These are phyloP conservation scores for Melospiza georgiana DNA, from an alignment of 2,113 vertebrate species.

Conservation along the genomic window DNA sequence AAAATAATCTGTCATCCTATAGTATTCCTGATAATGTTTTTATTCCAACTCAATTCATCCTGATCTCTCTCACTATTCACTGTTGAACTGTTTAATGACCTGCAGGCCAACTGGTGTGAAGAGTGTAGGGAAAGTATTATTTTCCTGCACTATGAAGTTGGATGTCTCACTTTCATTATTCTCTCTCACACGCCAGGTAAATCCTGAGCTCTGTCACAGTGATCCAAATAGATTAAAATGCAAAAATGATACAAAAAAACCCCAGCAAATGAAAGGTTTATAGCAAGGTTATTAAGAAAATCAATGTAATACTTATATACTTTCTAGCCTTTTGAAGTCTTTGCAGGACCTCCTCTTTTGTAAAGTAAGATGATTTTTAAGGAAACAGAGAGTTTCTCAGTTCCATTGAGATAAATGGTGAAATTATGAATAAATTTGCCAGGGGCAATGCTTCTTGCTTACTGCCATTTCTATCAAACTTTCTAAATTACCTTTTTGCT, in stretches of 20 bases:
- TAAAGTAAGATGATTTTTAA: neutral
- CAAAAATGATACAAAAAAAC: neutral
- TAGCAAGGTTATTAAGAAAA: neutral
- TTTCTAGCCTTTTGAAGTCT: neutral
- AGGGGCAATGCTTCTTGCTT: neutral
- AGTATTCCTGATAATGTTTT: neutral
- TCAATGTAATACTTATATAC: neutral
- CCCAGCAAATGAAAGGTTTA: neutral
- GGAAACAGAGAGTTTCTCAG: neutral
- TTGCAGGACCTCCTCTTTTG: neutral
- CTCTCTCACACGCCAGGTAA: conserved; percentile 71
- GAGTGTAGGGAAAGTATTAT: conserved; percentile 69
- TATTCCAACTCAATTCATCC: conserved; percentile 24
- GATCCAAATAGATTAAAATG: conserved; percentile 24
- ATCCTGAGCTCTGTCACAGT: conserved; percentile 69
- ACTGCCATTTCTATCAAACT: neutral
- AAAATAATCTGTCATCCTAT: conserved; percentile 6
- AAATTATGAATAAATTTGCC: neutral
- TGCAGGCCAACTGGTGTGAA: conserved; percentile 59
- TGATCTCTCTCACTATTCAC: conserved; percentile 68
- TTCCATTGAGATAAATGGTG: neutral
- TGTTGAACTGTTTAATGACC: conserved; percentile 69
- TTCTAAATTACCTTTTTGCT: neutral
- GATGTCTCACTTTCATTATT: conserved; percentile 66
- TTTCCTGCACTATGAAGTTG: conserved; percentile 65